phyloP scores from a whole-genome alignment of 1,140 invertebrate species.

The Teleopsis dalmanni region DNA sequence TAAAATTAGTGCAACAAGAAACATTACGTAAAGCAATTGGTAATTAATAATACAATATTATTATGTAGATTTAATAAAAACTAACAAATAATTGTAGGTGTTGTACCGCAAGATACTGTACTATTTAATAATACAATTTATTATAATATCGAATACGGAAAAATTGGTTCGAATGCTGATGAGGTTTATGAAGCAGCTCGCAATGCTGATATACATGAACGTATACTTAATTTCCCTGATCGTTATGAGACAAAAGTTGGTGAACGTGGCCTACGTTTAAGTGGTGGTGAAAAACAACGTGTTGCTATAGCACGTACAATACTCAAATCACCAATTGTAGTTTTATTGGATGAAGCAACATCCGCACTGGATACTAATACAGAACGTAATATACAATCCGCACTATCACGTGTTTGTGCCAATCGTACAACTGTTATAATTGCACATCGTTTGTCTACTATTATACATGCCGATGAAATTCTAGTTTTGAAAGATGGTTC shows the following conservation, averaged over 20 bases:
- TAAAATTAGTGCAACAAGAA: conserved; percentile 61
- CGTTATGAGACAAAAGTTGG: conserved; percentile 79
- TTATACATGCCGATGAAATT: conserved; percentile 90
- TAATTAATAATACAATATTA: conserved; percentile 3
- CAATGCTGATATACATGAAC: conserved; percentile 89
- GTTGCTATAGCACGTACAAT: conserved; percentile 86
- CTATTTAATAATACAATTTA: conserved; percentile 92
- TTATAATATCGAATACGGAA: conserved; percentile 94
- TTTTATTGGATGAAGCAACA: conserved; percentile 85
- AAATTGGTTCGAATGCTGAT: conserved; percentile 64
- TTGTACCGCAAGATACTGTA: conserved; percentile 96
- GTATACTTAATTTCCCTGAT: conserved; percentile 83
- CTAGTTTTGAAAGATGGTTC: conserved; percentile 81
- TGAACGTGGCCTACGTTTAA: conserved; percentile 69
- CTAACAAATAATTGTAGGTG: conserved; percentile 60
- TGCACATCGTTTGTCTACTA: conserved; percentile 86
- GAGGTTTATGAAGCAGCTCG: conserved; percentile 84
- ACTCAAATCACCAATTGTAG: conserved; percentile 77
- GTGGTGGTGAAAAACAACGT: conserved; percentile 88
- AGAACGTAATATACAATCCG: conserved; percentile 75
- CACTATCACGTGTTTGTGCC: conserved; percentile 65
- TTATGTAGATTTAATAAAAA: conserved; percentile 51
- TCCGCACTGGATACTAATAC: conserved; percentile 78
- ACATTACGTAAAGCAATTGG: conserved; percentile 61
- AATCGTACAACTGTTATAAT: conserved; percentile 89